Conservation (phyloP, 1,140 invertebrate genomes). For the Contarinia nasturtii region DNA sequence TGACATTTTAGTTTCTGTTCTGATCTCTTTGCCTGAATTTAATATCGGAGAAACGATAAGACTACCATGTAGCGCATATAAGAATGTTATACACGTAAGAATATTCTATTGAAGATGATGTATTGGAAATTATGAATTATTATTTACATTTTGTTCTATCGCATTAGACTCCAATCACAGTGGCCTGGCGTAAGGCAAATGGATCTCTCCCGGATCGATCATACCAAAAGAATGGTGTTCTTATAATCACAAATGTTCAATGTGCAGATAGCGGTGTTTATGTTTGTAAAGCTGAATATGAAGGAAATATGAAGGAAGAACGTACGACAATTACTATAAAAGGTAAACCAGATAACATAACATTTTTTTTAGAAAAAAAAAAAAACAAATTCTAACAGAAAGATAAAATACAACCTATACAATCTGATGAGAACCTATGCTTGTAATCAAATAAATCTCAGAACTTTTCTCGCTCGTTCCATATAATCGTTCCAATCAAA, state of each 20-base stretch:
- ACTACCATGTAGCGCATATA: conserved; percentile 49
- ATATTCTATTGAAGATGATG: no score
- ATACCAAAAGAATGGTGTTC: conserved; percentile 49
- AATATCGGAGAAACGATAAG: conserved; percentile 55
- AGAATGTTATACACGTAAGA: conserved; percentile 31
- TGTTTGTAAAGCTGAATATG: conserved; percentile 62
- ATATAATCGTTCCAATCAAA: no score
- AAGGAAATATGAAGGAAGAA: conserved; percentile 36
- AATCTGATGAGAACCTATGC: no score
- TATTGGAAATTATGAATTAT: neutral
- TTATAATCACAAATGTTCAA: conserved; percentile 56
- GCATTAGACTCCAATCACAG: conserved; percentile 25
- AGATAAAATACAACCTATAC: no score
- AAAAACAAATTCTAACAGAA: neutral
- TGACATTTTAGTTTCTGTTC: conserved; percentile 23
- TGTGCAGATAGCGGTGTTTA: conserved; percentile 72
- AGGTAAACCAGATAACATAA: conserved; percentile 43
- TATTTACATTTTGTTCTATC: neutral
- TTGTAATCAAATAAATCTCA: no score
- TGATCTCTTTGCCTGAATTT: conserved; percentile 48
- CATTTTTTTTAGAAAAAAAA: neutral
- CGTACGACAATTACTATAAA: conserved; percentile 54
- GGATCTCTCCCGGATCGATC: conserved; percentile 45
- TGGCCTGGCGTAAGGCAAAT: conserved; percentile 64
- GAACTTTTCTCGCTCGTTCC: no score